These are phyloP conservation scores for Chironomus tentans DNA, from an alignment of 2,888 invertebrate genomes.

Conservation along the genomic window DNA sequence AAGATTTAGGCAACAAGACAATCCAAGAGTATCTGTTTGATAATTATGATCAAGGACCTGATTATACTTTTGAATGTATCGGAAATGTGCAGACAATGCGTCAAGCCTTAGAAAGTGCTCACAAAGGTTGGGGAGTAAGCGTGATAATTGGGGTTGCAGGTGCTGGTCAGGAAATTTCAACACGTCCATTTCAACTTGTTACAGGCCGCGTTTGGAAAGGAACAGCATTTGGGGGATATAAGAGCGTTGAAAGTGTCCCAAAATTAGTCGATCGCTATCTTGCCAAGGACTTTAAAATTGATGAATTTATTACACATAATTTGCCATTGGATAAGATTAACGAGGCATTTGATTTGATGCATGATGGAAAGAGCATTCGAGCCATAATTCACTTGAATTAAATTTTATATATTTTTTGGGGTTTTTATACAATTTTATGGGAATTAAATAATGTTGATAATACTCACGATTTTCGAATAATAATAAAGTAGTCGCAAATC, in stretches of 20 bases:
- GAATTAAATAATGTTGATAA: no score
- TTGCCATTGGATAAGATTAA: constrained; percentile 74
- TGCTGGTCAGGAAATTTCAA: constrained; percentile 91
- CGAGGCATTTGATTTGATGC: constrained; percentile 86
- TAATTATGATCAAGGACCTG: constrained; percentile 88
- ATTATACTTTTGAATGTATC: constrained; percentile 97
- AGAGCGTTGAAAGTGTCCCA: constrained; percentile 90
- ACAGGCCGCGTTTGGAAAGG: constrained; percentile 97
- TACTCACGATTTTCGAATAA: no score
- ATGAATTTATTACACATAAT: constrained; percentile 87
- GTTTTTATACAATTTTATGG: no score
- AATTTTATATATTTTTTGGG: no score
- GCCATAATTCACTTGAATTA: constrained; percentile 44
- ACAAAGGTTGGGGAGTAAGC: constrained; percentile 96
- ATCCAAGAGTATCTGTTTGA: constrained; percentile 84
- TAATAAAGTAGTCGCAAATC: no score
- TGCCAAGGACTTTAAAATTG: constrained; percentile 71
- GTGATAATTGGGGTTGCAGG: constrained; percentile 95
- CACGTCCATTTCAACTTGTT: constrained; percentile 95
- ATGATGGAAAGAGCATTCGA: constrained; percentile 63
- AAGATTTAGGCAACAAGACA: constrained; percentile 60
- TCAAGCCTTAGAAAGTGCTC: constrained; percentile 72
- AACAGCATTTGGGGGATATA: constrained; percentile 92
- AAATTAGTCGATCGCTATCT: constrained; percentile 79
- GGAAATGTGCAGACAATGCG: constrained; percentile 84